Percentiles rank a stretch among this genome's conserved stretches.
These are phyloP conservation scores for Diarsia mendica DNA, from an alignment of 2,888 invertebrate genomes.

Conservation along the genomic window DNA sequence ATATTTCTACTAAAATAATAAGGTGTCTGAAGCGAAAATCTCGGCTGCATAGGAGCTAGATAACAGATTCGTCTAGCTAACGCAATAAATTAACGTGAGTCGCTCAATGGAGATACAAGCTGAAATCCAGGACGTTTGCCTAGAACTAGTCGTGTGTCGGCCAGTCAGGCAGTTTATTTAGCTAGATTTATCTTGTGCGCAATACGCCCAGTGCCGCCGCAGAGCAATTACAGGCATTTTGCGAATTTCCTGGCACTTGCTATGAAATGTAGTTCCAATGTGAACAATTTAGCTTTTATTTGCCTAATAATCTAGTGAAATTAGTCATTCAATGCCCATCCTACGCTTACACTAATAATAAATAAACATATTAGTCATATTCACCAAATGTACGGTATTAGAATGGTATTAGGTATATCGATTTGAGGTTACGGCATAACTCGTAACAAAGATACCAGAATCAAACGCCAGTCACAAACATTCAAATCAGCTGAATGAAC, in stretches of 20 bases:
- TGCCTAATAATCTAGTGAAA: not conserved
- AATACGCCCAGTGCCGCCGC: constrained; percentile 28
- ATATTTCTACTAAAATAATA: not conserved
- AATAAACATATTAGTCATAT: too few relatives aligned
- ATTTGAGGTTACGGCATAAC: not conserved
- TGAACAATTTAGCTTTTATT: constrained; percentile 3
- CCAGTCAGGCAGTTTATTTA: constrained; percentile 53
- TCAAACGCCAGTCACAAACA: not conserved
- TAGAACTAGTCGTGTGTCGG: constrained; percentile 30
- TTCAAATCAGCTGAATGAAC: constrained; percentile 5
- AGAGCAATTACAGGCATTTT: constrained; percentile 53
- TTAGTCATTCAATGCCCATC: not conserved
- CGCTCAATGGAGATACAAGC: constrained; percentile 24
- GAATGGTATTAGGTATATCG: not conserved
- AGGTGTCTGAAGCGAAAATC: not conserved
- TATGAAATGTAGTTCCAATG: not conserved
- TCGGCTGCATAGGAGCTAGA: not conserved
- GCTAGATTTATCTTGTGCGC: constrained; percentile 55
- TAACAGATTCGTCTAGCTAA: not conserved
- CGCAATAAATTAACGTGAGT: constrained; percentile 30
- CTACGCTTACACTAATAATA: not conserved
- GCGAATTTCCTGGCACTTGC: constrained; percentile 29
- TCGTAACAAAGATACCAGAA: not conserved
- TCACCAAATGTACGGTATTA: not conserved
- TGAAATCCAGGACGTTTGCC: constrained; percentile 19